Evolutionary conservation across 2,888 invertebrate genomes (phyloP).

Genomic region (Ischnus inquisitorius): DNA sequence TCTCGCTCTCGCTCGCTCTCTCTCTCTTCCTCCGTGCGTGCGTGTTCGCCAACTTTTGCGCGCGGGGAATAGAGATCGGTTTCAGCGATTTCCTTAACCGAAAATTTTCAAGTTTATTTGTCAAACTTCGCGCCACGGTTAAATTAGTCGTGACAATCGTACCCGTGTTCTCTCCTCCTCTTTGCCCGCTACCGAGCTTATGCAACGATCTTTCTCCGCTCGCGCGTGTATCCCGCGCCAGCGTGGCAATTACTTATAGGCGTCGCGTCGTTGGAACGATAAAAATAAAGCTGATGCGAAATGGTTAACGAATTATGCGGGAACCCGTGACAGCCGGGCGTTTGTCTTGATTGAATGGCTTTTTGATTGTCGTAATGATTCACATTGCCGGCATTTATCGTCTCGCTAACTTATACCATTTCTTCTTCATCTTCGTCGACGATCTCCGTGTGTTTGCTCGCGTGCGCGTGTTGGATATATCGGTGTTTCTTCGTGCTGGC

Average conservation of each 20-base stretch:
- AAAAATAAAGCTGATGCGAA: constrained; percentile 32
- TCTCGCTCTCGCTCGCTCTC: too few species aligned
- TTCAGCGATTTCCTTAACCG: constrained; percentile 60
- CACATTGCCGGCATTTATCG: constrained; percentile 59
- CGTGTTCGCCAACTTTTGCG: constrained; percentile 14
- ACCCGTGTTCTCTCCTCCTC: constrained; percentile 29
- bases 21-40: not conserved
- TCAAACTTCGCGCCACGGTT: constrained; percentile 56
- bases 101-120: constrained; percentile 63
- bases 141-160: constrained; percentile 66
- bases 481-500: constrained; percentile 13
- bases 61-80: constrained; percentile 63
- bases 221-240: constrained; percentile 26
- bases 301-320: constrained; percentile 60
- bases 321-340: constrained; percentile 52
- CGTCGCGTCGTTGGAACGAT: constrained; percentile 14
- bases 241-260: constrained; percentile 55
- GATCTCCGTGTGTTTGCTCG: not conserved
- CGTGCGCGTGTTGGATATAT: constrained; percentile 21
- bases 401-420: constrained; percentile 29
- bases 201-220: constrained; percentile 19
- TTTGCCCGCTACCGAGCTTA: constrained; percentile 27
- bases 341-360: constrained; percentile 67
- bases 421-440: constrained; percentile 3
- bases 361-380: constrained; percentile 65